Evolutionary conservation across 2,797 vertebrate genomes (phyloP), one percentile per base, ranked within the genome.

Genomic region (Pseudomugil tenellus): DNA sequence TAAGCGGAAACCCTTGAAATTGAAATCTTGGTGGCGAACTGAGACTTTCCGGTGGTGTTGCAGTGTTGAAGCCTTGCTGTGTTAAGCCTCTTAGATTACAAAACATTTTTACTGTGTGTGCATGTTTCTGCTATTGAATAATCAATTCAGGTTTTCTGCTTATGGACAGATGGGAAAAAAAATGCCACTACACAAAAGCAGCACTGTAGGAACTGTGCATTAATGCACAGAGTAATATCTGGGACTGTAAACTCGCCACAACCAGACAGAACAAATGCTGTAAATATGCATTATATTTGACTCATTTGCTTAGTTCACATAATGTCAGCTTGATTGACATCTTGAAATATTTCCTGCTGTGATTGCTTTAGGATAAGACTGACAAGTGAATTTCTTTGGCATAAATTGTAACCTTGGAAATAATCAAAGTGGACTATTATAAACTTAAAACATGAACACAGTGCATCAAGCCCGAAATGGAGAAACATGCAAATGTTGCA

Each of bases 11-110:
- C 72, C 68, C 72, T 81, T 78, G 74, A 89, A 84, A 86, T 75
- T n/a, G 73, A 70, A 87, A 81, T 79, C 78, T 63, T 79, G 76
- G 74, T 69, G 84, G 80, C 7, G 77, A 78, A 72, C 80, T 37
- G 73, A 74, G 75, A 80, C 79, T 39, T 73, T 19, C 58, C 32
- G 10, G 68, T 64, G 78, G 58, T 74, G 70, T 74, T 66, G 79
- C 70, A 52, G 73, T 46, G 81, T 48, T 79, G 75, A 88, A 81
- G 79, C 58, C 82, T 70, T 3, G 79, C 91, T 79, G 86, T 67
- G 89, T 85, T 93, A 89, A 94, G 89, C 92, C 91, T 90, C 85
- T 92, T 91, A 89, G 80, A 89, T 89, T 10, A n/a, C 84, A 77
- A 81, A 93, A 91, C 90, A 81, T 88, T 90, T 82, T 90, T 87